Percentiles rank a stretch among this genome's conserved stretches.
These are phyloP conservation scores for Hemibagrus wyckioides DNA, from an alignment of 2,113 vertebrate species.

Conservation along the genomic window DNA sequence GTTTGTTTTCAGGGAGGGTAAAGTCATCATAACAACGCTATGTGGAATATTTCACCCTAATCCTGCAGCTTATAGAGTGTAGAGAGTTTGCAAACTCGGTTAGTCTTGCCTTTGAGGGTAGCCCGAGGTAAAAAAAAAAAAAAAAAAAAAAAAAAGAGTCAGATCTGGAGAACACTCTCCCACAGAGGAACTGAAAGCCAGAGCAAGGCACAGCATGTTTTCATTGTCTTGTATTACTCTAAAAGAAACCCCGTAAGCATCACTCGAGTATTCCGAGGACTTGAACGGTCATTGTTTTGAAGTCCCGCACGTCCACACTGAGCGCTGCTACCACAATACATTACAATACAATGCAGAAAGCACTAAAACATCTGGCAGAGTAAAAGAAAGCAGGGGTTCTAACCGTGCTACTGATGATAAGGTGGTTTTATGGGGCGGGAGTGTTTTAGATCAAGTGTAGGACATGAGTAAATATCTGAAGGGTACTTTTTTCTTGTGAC, in stretches of 20 bases:
- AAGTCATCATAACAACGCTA: constrained; percentile 44
- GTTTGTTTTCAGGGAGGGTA: constrained; percentile 1
- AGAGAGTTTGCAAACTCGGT: constrained; percentile 45
- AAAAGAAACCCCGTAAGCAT: constrained; percentile 28
- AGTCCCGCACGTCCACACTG: background rate
- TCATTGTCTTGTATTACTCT: constrained; percentile 53
- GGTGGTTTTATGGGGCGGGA: background rate
- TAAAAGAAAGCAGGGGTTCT: background rate
- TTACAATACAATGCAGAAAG: constrained; percentile 5
- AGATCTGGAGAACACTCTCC: constrained; percentile 46
- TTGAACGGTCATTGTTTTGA: background rate
- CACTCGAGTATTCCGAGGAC: constrained; percentile 19
- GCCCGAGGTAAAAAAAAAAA: constrained; percentile 52
- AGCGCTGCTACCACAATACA: background rate
- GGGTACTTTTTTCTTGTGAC: constrained; percentile 32
- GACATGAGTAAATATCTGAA: constrained; percentile 23
- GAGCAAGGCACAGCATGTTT: constrained; percentile 51
- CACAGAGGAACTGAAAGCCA: constrained; percentile 50
- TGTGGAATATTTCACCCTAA: constrained; percentile 31
- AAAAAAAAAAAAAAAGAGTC: too few species aligned
- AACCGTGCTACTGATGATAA: constrained; percentile 22
- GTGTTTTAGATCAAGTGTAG: constrained; percentile 16
- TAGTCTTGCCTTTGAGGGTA: constrained; percentile 52
- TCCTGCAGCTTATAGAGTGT: constrained; percentile 44
- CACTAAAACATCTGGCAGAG: constrained; percentile 14